These are phyloP conservation scores for Melolontha melolontha DNA, from an alignment of 2,888 invertebrate species.

Conservation along the genomic window DNA sequence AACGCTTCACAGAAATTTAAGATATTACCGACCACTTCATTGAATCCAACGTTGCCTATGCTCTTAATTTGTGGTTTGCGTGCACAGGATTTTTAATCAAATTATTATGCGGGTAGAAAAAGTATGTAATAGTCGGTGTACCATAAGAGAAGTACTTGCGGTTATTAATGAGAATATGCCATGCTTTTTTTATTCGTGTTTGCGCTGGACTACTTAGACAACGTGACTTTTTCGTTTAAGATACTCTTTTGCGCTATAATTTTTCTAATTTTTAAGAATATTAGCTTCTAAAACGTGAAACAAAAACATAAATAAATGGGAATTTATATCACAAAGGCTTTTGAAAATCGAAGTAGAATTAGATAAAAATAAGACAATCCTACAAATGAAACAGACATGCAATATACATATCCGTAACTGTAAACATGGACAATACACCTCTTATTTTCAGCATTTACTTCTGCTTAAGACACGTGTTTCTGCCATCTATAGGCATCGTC, in stretches of 20 bases:
- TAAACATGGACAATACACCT: too few relatives aligned
- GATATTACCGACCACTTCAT: slow-evolving; percentile 21
- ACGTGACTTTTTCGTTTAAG: slow-evolving; percentile 15
- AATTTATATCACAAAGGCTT: too few relatives aligned
- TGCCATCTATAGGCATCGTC: too few relatives aligned
- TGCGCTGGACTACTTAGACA: background rate
- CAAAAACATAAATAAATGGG: too few relatives aligned
- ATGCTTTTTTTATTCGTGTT: slow-evolving; percentile 9
- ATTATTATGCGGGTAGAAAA: slow-evolving; percentile 16
- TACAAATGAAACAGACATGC: too few relatives aligned
- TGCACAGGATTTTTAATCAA: slow-evolving; percentile 21
- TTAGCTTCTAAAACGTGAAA: too few relatives aligned
- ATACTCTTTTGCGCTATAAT: background rate
- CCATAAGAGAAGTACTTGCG: slow-evolving; percentile 16
- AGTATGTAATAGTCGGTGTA: slow-evolving; percentile 3
- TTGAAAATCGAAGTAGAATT: too few relatives aligned
- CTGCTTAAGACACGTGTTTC: too few relatives aligned
- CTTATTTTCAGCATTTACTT: too few relatives aligned
- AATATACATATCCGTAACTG: too few relatives aligned
- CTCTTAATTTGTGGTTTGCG: slow-evolving; percentile 29
- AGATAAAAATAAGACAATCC: too few relatives aligned
- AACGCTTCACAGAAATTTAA: slow-evolving; percentile 23
- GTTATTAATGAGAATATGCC: slow-evolving; percentile 22
- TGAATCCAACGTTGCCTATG: slow-evolving; percentile 25
- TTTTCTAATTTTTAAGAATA: too few relatives aligned